Percentiles rank a stretch among this genome's conserved stretches.
phyloP scores from a whole-genome alignment of 2,113 vertebrate genomes.

The Poeciliopsis occidentalis region DNA sequence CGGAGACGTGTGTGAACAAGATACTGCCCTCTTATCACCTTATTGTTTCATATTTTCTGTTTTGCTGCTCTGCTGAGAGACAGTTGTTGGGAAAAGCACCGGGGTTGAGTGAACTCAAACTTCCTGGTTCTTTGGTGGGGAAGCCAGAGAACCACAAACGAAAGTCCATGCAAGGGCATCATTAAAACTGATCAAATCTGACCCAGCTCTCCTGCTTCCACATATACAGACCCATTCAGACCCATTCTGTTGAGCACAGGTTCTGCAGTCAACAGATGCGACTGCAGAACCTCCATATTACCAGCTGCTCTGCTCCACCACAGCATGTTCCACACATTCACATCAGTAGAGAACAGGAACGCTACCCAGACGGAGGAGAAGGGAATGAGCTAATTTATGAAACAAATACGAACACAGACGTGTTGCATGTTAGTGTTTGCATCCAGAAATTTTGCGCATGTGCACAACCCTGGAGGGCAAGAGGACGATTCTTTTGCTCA shows the following conservation, averaged over 20 bases:
- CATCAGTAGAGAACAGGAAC: too few species aligned
- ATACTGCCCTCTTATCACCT: conserved; percentile 47
- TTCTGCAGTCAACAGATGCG: not conserved
- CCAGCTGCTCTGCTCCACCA: not conserved
- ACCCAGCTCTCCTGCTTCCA: not conserved
- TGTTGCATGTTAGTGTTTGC: too few species aligned
- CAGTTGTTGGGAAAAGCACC: not conserved
- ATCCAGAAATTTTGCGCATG: too few species aligned
- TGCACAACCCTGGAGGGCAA: too few species aligned
- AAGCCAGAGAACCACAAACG: not conserved
- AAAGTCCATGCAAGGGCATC: not conserved
- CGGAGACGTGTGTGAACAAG: conserved; percentile 61
- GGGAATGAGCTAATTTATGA: too few species aligned
- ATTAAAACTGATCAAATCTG: not conserved
- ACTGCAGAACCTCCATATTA: not conserved
- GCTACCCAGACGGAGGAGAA: too few species aligned
- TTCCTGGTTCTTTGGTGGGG: not conserved
- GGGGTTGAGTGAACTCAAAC: not conserved
- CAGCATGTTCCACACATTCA: not conserved
- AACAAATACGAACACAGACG: too few species aligned
- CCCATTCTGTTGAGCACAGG: not conserved
- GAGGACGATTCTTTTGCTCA: too few species aligned
- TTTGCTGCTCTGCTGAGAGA: not conserved
- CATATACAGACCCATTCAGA: not conserved
- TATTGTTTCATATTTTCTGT: conserved; percentile 3